Conservation (phyloP, 2,888 invertebrate genomes). For the Agapetus fuscipes region DNA sequence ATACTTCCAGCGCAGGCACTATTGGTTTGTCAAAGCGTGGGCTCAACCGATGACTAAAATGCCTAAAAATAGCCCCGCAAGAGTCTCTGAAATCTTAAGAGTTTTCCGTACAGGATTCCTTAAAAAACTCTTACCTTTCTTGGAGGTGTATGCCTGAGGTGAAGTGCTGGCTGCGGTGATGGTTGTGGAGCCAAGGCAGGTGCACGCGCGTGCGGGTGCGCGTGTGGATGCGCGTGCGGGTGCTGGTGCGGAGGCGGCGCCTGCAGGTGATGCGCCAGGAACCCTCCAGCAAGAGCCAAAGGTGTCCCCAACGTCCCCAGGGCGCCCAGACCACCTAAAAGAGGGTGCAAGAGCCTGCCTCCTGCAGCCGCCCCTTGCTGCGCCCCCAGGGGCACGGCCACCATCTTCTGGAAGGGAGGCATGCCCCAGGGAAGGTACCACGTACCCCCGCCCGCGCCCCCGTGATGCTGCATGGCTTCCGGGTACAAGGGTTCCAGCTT, state of each 20-base stretch:
- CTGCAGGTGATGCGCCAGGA: constrained; percentile 31
- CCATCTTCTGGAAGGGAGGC: constrained; percentile 42
- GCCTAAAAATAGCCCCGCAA: no score
- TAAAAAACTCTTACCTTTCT: constrained; percentile 22
- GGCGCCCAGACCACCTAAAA: constrained; percentile 17
- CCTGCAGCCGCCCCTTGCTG: constrained; percentile 32
- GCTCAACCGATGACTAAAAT: no score
- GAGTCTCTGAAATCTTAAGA: no score
- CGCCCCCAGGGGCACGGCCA: constrained; percentile 38
- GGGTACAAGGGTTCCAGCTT: constrained; percentile 18
- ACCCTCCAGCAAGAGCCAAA: constrained; percentile 33
- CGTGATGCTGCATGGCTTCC: constrained; percentile 20
- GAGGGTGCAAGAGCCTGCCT: constrained; percentile 28
- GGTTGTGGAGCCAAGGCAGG: constrained; percentile 19
- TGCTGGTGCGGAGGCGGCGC: constrained; percentile 29
- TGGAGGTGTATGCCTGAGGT: constrained; percentile 20
- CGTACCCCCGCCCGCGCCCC: constrained; percentile 29
- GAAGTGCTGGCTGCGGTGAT: constrained; percentile 17
- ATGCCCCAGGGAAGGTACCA: constrained; percentile 55
- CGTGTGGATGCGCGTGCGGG: constrained; percentile 26
- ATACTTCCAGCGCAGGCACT: no score
- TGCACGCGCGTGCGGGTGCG: constrained; percentile 26
- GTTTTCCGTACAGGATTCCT: no score
- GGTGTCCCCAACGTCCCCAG: constrained; percentile 33
- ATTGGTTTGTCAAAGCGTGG: no score